Evolutionary conservation across 2,797 vertebrate species (phyloP), one percentile per base, ranked within the genome.

Genomic region (Pangasius sanitwongsei): DNA sequence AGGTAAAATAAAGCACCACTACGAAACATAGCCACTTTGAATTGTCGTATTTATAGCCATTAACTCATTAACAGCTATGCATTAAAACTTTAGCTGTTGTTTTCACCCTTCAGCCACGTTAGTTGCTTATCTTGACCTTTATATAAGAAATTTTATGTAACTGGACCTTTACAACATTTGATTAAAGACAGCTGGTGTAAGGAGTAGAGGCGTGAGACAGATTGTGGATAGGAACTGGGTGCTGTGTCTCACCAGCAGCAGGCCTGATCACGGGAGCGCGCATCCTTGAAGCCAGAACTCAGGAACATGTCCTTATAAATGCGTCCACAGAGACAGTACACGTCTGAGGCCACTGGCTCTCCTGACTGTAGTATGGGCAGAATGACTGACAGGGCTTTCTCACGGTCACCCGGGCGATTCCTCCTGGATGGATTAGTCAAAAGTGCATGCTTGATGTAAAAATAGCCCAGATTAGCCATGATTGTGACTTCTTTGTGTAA

Each of bases 231-330:
- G 48, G 18, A 11, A 9, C 25, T 4, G 84, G 37, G 65, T 25
- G 1, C 11, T 6, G 6, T 57, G 41, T 50, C 94, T 95, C 90
- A 99, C 98, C 98, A 99, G 82, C 96, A 95, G 86, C 96, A 95
- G 86, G 98, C 96, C 92, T 92, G 96, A 91, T 98, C 97, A 88
- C 97, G 95, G 90, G 94, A 96, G 85, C 70, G 0, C 0, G 93
- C 74, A 87, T 98, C 96, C 0, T 89, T 95, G 94, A 98, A 97
- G 34, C 94, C 92, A 0, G 98, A 98, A 93, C 94, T 94, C 91
- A 97, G 96, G 95, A 98, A 98, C 93, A 95, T 96, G 95, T 99
- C 98, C 93, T 99, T 99, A 94, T 98, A 99, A 94, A 99, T 94
- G 1, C 98, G 97, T 41, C 98, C 98, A 18, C 97, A 98, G 92